Percentiles rank a stretch among this genome's conserved stretches.
Conservation (phyloP, 2,888 invertebrate species). For the Acronicta psi region DNA sequence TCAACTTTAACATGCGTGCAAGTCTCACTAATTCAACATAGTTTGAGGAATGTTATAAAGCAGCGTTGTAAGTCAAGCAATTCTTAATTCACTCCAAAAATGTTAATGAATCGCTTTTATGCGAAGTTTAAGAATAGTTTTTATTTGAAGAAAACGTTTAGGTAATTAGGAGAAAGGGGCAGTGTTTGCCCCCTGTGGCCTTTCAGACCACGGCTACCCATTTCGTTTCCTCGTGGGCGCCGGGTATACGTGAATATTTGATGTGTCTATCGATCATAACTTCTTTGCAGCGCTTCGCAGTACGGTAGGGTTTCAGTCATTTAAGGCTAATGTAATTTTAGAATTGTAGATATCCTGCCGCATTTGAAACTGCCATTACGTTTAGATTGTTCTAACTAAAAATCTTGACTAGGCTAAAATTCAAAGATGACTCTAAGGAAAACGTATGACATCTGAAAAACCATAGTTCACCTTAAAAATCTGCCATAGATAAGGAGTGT, state of each 20-base stretch:
- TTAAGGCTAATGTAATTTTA: slow-evolving; percentile 22
- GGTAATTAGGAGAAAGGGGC: slow-evolving; percentile 73
- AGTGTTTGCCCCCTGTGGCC: slow-evolving; percentile 77
- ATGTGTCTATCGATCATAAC: slow-evolving; percentile 87
- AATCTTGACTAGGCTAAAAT: too few relatives aligned
- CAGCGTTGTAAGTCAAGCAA: slow-evolving; percentile 27
- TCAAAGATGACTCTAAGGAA: too few relatives aligned
- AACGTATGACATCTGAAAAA: too few relatives aligned
- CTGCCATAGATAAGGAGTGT: too few relatives aligned
- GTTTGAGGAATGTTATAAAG: slow-evolving; percentile 37
- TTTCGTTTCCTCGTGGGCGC: slow-evolving; percentile 79
- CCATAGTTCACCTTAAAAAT: too few relatives aligned
- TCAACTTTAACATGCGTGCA: slow-evolving; percentile 29
- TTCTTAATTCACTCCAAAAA: slow-evolving; percentile 48
- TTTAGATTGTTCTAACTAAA: too few relatives aligned
- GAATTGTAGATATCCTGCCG: slow-evolving; percentile 3
- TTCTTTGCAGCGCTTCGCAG: slow-evolving; percentile 74
- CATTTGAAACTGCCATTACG: background rate
- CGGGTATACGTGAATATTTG: slow-evolving; percentile 82
- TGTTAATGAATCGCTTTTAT: slow-evolving; percentile 27
- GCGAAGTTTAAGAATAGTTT: slow-evolving; percentile 52
- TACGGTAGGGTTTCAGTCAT: slow-evolving; percentile 42
- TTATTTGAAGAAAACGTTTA: slow-evolving; percentile 66
- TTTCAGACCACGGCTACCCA: slow-evolving; percentile 83
- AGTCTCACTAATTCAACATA: slow-evolving; percentile 33